phyloP scores from a whole-genome alignment of 2,113 vertebrate genomes.

The Vidua macroura region DNA sequence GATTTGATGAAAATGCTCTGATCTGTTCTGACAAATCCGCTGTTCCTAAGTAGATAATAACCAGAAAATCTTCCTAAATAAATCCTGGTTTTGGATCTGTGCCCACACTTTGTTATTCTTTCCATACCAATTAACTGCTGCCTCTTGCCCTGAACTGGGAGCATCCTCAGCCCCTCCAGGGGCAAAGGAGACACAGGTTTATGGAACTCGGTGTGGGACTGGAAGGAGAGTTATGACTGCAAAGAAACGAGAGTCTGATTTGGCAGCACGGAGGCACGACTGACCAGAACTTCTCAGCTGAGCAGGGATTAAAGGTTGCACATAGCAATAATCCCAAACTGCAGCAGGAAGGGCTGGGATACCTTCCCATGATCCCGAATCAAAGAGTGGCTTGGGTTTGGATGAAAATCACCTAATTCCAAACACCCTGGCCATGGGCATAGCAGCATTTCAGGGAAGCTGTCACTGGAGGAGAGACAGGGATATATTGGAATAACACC shows the following conservation, averaged over 20 bases:
- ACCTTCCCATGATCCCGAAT: conserved; percentile 7
- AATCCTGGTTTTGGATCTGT: background rate
- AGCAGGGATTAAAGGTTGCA: background rate
- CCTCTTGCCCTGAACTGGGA: background rate
- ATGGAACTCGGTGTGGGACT: background rate
- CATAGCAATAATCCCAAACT: background rate
- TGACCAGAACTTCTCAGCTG: background rate
- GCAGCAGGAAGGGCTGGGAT: background rate
- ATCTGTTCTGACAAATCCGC: conserved; percentile 41
- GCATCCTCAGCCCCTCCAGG: background rate
- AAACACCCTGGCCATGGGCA: fast-evolving
- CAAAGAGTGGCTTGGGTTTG: background rate
- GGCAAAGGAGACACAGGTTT: background rate
- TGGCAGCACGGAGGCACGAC: background rate
- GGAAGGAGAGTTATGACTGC: background rate
- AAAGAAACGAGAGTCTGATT: background rate
- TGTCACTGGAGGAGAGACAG: background rate
- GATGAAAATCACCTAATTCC: background rate
- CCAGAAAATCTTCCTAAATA: conserved; percentile 18
- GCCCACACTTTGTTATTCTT: background rate
- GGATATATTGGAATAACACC: background rate
- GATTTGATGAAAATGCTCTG: background rate
- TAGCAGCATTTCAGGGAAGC: conserved; percentile 7
- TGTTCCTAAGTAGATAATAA: conserved; percentile 26
- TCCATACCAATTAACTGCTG: background rate